These are phyloP conservation scores for Fragum whitleyi DNA, from an alignment of 2,888 invertebrate species.

Conservation along the genomic window DNA sequence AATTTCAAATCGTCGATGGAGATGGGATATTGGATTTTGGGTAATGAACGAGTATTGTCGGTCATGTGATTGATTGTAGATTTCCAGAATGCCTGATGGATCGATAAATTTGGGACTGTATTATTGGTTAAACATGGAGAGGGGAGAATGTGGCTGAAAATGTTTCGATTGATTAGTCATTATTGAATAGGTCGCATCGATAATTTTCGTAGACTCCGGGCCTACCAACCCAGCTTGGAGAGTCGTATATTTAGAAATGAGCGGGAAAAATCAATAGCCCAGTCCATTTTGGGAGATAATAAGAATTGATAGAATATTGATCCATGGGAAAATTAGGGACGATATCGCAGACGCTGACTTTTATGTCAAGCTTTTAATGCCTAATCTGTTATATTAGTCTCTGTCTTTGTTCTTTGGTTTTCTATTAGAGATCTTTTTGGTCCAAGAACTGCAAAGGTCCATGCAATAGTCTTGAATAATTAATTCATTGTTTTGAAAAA, in stretches of 20 bases:
- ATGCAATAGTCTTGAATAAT: too few relatives aligned
- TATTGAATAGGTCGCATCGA: slow-evolving; percentile 26
- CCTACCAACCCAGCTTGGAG: slow-evolving; percentile 5
- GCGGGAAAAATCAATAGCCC: slow-evolving; percentile 22
- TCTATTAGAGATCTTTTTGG: too few relatives aligned
- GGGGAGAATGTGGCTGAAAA: neutral
- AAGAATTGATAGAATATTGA: slow-evolving; percentile 26
- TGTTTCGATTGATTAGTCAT: slow-evolving; percentile 29
- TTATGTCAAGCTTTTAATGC: slow-evolving; percentile 8
- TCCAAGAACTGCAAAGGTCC: too few relatives aligned
- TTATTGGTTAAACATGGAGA: neutral
- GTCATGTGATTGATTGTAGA: neutral
- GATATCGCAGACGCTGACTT: slow-evolving; percentile 7
- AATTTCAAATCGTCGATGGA: too few relatives aligned
- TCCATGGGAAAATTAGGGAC: slow-evolving; percentile 5
- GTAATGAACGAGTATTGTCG: too few relatives aligned
- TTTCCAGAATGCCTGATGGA: neutral
- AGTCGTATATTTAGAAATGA: slow-evolving; percentile 12
- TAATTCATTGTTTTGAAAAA: too few relatives aligned
- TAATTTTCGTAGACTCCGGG: slow-evolving; percentile 21
- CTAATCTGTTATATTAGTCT: too few relatives aligned
- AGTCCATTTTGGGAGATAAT: slow-evolving; percentile 25
- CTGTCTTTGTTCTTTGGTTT: too few relatives aligned
- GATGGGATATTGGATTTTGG: too few relatives aligned
- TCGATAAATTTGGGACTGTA: neutral